Evolutionary conservation across 2,113 vertebrate genomes (phyloP).

Genomic region (Neolamprologus sp.): DNA sequence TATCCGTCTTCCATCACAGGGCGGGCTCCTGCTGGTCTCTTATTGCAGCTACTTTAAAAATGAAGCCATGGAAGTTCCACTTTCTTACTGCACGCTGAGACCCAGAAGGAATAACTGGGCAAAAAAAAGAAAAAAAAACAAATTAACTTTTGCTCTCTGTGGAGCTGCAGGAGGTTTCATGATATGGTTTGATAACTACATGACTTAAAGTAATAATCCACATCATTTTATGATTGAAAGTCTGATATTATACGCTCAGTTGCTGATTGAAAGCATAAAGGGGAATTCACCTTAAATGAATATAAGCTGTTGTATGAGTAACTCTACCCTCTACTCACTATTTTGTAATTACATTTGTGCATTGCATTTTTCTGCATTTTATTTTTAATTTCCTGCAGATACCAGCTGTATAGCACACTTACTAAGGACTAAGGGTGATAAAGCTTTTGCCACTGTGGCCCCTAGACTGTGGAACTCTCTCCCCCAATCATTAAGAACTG

Average conservation of each 20-base stretch:
- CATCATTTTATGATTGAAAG: not conserved
- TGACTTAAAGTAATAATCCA: not conserved
- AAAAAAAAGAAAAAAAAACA: not conserved
- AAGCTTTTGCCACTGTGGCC: too few relatives aligned
- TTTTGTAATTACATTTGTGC: not conserved
- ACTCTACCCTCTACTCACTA: not conserved
- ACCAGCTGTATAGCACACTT: not conserved
- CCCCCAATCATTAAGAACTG: too few relatives aligned
- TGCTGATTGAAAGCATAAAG: not conserved
- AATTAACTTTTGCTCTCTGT: not conserved
- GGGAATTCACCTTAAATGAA: not conserved
- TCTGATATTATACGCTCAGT: not conserved
- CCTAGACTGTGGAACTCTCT: too few relatives aligned
- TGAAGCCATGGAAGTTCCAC: constrained; percentile 8
- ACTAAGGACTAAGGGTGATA: too few relatives aligned
- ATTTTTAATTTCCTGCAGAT: not conserved
- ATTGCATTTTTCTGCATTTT: not conserved
- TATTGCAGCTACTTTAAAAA: constrained; percentile 33
- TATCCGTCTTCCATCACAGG: constrained; percentile 30
- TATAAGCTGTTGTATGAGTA: not conserved
- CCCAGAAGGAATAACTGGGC: not conserved
- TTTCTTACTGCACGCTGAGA: constrained; percentile 4
- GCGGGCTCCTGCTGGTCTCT: constrained; percentile 6
- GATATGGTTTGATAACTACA: not conserved
- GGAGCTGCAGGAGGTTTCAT: not conserved